phyloP scores from a whole-genome alignment of 2,113 vertebrate species.

The Cephalophus harveyi region DNA sequence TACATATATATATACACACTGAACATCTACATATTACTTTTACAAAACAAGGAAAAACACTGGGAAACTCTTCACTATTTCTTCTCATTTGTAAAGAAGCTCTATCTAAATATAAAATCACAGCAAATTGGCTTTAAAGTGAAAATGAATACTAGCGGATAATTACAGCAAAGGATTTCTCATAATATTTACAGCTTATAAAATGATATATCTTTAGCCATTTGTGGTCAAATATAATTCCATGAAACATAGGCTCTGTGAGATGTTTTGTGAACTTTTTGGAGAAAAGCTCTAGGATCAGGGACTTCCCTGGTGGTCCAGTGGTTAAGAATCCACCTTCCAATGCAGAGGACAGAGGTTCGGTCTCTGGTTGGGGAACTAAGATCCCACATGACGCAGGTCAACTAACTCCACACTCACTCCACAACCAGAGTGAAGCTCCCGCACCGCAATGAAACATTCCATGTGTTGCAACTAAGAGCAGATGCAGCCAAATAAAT shows the following conservation, averaged over 20 bases:
- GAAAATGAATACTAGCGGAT: not conserved
- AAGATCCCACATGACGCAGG: not conserved
- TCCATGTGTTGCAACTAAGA: not conserved
- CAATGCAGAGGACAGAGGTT: not conserved
- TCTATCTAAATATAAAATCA: not conserved
- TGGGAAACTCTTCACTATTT: not conserved
- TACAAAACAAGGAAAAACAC: not conserved
- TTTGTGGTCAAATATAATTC: not conserved
- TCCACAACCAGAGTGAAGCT: too few relatives aligned
- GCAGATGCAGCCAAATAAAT: not conserved
- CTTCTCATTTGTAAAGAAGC: not conserved
- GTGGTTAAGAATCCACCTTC: not conserved
- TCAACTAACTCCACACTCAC: not conserved
- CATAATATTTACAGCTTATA: not conserved
- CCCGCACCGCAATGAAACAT: accelerated
- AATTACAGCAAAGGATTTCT: not conserved
- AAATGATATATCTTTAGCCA: not conserved
- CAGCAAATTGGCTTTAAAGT: not conserved
- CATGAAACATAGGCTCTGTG: not conserved
- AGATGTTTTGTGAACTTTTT: not conserved
- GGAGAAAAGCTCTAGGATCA: not conserved
- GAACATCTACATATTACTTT: not conserved
- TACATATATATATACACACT: not conserved
- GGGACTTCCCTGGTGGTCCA: not conserved
- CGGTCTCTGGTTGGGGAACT: not conserved